Percentiles rank a stretch among this genome's conserved stretches.
Conservation (phyloP, 2,113 vertebrate genomes). For the Lasiurus cinereus region DNA sequence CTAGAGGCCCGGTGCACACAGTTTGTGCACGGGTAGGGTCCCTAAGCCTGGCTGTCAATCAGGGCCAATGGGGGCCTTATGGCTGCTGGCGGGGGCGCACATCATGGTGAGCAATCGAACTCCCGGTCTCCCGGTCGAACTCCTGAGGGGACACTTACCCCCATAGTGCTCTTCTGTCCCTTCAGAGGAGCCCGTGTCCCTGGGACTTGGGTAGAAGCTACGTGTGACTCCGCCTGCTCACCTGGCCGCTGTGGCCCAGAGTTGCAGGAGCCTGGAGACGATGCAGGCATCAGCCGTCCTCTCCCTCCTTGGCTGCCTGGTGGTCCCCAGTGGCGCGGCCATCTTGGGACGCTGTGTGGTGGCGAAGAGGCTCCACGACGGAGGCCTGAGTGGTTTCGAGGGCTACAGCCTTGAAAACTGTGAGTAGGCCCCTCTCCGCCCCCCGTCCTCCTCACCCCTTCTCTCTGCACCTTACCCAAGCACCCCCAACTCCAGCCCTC, state of each 20-base stretch:
- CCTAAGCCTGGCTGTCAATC: no score
- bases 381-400: constrained; percentile 73
- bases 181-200: background rate
- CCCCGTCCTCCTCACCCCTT: background rate
- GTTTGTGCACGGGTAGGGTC: no score
- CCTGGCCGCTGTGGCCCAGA: background rate
- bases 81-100: no score
- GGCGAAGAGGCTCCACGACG: background rate
- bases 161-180: background rate
- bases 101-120: no score
- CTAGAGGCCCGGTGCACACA: no score
- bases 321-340: background rate
- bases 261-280: background rate
- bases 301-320: constrained; percentile 56
- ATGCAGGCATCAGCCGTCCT: background rate
- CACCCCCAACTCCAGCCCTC: no score
- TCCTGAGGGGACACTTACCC: no score
- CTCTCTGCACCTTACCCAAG: fast-evolving
- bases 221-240: fast-evolving
- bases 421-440: constrained; percentile 25
- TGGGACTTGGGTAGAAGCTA: background rate
- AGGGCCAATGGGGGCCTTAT: no score
- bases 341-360: constrained; percentile 64
- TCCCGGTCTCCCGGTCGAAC: no score
- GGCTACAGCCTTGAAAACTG: constrained; percentile 80